These are phyloP conservation scores for Invenusta paracnida DNA, from an alignment of 2,888 invertebrate genomes.

Conservation along the genomic window DNA sequence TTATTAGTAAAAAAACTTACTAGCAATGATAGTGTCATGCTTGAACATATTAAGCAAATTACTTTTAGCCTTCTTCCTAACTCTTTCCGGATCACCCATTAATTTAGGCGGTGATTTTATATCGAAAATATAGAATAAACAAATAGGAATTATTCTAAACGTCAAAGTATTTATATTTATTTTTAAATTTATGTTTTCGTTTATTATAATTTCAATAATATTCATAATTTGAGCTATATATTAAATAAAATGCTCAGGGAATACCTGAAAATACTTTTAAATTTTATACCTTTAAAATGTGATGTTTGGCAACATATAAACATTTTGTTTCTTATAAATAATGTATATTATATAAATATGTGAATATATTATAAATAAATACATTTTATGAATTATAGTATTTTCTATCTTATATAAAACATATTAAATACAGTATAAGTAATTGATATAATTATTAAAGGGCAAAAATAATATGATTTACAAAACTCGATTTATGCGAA, in stretches of 20 bases:
- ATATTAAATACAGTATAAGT: no score
- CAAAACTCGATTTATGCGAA: background rate
- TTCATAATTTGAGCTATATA: background rate
- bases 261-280: background rate
- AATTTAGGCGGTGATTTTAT: background rate
- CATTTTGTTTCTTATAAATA: background rate
- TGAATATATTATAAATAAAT: background rate
- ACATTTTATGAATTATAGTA: no score
- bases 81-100: background rate
- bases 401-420: no score
- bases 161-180: background rate
- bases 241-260: no score
- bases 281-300: background rate
- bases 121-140: background rate
- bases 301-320: background rate
- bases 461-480: no score
- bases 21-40: background rate
- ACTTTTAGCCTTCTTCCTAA: background rate
- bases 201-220: background rate
- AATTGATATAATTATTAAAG: no score
- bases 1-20: background rate
- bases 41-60: background rate
- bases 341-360: background rate
- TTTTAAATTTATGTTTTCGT: background rate
- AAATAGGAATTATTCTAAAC: background rate